Evolutionary conservation across 2,113 vertebrate species (phyloP).

Genomic region (Rattus norvegicus): DNA sequence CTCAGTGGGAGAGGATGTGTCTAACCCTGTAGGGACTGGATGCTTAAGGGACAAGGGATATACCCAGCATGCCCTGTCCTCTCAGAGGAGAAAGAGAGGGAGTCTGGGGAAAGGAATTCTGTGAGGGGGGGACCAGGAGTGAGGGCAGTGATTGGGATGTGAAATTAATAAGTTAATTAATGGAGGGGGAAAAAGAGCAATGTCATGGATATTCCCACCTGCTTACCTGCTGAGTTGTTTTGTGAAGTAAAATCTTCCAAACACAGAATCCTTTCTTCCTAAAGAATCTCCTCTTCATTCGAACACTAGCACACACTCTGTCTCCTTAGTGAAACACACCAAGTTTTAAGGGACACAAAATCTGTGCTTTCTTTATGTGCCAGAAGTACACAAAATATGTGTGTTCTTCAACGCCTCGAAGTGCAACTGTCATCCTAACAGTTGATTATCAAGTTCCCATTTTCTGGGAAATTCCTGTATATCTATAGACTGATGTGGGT

Average conservation of each 20-base stretch:
- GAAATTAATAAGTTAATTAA: too few species aligned
- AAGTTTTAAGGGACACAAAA: neutral
- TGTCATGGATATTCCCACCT: neutral
- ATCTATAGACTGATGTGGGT: neutral
- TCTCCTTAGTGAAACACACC: neutral
- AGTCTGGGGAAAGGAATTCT: too few species aligned
- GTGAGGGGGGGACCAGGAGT: too few species aligned
- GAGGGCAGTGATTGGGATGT: too few species aligned
- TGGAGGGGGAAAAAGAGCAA: neutral
- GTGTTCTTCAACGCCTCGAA: neutral
- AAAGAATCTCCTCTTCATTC: neutral
- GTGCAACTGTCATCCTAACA: neutral
- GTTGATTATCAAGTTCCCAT: neutral
- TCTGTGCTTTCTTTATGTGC: neutral
- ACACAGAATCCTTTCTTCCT: neutral
- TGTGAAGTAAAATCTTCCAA: neutral
- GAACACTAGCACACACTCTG: neutral
- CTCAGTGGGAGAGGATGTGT: too few species aligned
- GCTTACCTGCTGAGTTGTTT: neutral
- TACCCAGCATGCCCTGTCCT: too few species aligned
- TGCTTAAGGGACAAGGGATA: too few species aligned
- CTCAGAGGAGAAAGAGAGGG: too few species aligned
- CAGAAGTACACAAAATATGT: neutral
- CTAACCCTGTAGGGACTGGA: too few species aligned
- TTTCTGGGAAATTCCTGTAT: neutral